Evolutionary conservation across 2,888 invertebrate species (phyloP), one percentile per base, ranked within the genome.

Genomic region (Tetropium fuscum): DNA sequence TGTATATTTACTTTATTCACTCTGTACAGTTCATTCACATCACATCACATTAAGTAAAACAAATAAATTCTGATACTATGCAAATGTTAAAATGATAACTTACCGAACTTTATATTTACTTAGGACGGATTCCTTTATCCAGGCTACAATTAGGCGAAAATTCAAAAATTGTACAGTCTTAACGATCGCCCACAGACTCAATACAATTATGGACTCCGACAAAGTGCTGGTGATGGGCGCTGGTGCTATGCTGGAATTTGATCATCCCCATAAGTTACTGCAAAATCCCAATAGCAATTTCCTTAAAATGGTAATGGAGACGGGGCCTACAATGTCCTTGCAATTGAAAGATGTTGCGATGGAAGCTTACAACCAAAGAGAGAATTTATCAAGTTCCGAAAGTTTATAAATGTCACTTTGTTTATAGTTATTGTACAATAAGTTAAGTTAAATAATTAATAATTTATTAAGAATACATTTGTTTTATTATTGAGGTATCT

Each of bases 181-280:
- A 20, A 93, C 93, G 0, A 91, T 94, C 43, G 93, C 93, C 15
- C 93, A 94, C 80, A 85, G 94, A 25, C 84, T 94, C 2, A 88
- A 93, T 73, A 94, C 93, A 0, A 90, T 94, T 49, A 93, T 94
- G 90, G 93, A 94, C 80, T 92, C 90, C 0, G 91, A 93, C 81
- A 87, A 88, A 80, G 90, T 93, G 54, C 77, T 93, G 66, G 92
- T 93, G 7, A 88, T 94, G 86, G 90, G 92, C 75, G 89, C 89
- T 22, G 94, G 94, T 0, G 88, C 66, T 36, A 84, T 90, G 78
- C 86, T 88, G 1, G 94, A 96, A 79, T 87, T 90, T 18, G 94
- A 90, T 6, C 90, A 90, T 73, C 95, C 97, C 0, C 87, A 87
- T 74, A 84, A 86, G 63, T 77, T 93, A 34, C 75, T 93, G 22